Conservation (phyloP, 2,888 invertebrate species). For the Aporophyla nigra region DNA sequence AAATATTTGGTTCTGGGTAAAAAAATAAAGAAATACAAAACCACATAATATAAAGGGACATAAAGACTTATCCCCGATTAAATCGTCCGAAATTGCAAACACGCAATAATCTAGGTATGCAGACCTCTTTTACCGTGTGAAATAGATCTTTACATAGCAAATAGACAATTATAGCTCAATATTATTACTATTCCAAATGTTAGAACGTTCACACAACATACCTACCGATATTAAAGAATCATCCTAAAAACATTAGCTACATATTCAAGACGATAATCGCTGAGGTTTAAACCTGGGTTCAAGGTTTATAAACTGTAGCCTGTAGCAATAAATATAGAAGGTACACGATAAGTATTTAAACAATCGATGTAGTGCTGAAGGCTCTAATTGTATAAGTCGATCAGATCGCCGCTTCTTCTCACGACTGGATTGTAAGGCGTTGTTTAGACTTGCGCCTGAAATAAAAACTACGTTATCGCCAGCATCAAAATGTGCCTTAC, state of each 20-base stretch:
- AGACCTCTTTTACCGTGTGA: slow-evolving; percentile 1
- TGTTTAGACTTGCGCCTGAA: background rate
- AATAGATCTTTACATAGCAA: background rate
- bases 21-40: too few species aligned
- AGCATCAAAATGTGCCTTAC: background rate
- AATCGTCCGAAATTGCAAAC: background rate
- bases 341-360: slow-evolving; percentile 54
- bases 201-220: slow-evolving; percentile 46
- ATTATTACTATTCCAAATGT: slow-evolving; percentile 38
- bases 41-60: background rate
- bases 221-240: slow-evolving; percentile 37
- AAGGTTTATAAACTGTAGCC: slow-evolving; percentile 43
- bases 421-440: slow-evolving; percentile 58
- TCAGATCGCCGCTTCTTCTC: slow-evolving; percentile 70
- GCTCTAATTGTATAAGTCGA: slow-evolving; percentile 69
- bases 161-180: background rate
- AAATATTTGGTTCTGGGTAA: too few species aligned
- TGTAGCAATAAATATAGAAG: slow-evolving; percentile 51
- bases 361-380: slow-evolving; percentile 63
- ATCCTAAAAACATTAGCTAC: slow-evolving; percentile 44
- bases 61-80: background rate
- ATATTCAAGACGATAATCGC: slow-evolving; percentile 22
- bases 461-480: background rate
- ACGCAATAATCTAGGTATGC: background rate
- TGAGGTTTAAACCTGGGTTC: slow-evolving; percentile 38